A percentile compares a stretch with the other conserved stretches of the same genome.
Conservation (phyloP, 2,888 invertebrate genomes). For the Ectemnius continuus region DNA sequence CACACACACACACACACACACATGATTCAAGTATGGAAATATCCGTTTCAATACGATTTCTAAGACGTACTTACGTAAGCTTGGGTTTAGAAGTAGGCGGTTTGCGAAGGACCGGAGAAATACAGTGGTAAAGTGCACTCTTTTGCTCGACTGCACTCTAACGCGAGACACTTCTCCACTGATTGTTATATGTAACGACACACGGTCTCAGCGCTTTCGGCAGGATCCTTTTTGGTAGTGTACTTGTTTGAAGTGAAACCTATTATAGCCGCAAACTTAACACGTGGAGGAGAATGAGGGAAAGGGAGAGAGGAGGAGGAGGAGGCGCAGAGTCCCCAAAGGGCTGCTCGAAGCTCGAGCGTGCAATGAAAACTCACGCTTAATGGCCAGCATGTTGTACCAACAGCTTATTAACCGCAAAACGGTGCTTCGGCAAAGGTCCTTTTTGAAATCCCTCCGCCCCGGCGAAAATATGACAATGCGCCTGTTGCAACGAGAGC, state of each 20-base stretch:
- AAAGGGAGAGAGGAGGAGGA: no score
- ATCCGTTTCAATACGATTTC: background rate
- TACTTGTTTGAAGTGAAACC: conserved; percentile 40
- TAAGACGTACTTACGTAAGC: background rate
- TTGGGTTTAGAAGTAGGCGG: no score
- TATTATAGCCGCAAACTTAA: conserved; percentile 56
- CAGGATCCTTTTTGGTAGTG: conserved; percentile 20
- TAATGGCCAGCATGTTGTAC: conserved; percentile 75
- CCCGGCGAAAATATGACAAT: conserved; percentile 47
- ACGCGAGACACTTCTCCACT: background rate
- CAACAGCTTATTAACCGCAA: conserved; percentile 67
- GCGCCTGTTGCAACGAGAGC: conserved; percentile 39
- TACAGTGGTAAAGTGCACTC: no score
- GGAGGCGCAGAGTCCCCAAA: conserved; percentile 30
- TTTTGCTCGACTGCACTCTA: background rate
- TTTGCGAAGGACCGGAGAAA: no score
- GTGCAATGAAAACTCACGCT: conserved; percentile 57
- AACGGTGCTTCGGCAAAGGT: conserved; percentile 55
- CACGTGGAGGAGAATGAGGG: conserved; percentile 38
- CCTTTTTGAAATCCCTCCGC: conserved; percentile 54
- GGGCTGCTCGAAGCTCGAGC: conserved; percentile 37
- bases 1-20: background rate
- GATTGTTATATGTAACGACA: conserved; percentile 11
- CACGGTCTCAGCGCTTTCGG: conserved; percentile 20
- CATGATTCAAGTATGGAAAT: background rate